phyloP scores from a whole-genome alignment of 2,797 vertebrate species.

The Lacerta viridis region DNA sequence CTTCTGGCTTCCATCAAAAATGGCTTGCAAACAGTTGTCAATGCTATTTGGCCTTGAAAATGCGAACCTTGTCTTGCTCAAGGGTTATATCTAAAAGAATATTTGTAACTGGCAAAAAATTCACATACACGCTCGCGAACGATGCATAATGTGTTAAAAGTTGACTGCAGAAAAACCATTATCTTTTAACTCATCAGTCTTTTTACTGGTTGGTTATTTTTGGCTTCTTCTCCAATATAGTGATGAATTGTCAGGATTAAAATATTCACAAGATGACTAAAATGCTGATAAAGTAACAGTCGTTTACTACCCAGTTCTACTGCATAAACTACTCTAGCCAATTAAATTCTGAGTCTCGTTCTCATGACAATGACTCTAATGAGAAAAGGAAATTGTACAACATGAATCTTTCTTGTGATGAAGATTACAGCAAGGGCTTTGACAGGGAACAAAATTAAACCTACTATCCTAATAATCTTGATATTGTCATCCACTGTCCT shows the following conservation, averaged over 20 bases:
- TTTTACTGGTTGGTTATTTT: conserved; percentile 45
- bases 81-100: conserved; percentile 47
- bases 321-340: conserved; percentile 33
- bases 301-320: conserved; percentile 22
- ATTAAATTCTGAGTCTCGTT: conserved; percentile 39
- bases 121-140: too few species aligned
- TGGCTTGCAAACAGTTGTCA: background rate
- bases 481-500: conserved; percentile 53
- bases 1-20: background rate
- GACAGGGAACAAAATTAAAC: conserved; percentile 58
- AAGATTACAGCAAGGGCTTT: conserved; percentile 48
- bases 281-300: conserved; percentile 28
- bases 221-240: conserved; percentile 23
- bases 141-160: background rate
- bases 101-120: conserved; percentile 51
- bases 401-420: conserved; percentile 52
- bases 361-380: conserved; percentile 44
- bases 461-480: conserved; percentile 49
- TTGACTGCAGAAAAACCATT: conserved; percentile 28
- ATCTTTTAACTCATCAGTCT: conserved; percentile 36
- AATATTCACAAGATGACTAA: conserved; percentile 42
- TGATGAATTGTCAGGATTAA: background rate
- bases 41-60: background rate
- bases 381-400: conserved; percentile 56
- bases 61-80: conserved; percentile 41